Evolutionary conservation across 37 sponge, comb jelly and placozoan genomes (phyloP), one percentile per base, ranked within the genome.

Genomic region (Diacarnus erythraeanus): DNA sequence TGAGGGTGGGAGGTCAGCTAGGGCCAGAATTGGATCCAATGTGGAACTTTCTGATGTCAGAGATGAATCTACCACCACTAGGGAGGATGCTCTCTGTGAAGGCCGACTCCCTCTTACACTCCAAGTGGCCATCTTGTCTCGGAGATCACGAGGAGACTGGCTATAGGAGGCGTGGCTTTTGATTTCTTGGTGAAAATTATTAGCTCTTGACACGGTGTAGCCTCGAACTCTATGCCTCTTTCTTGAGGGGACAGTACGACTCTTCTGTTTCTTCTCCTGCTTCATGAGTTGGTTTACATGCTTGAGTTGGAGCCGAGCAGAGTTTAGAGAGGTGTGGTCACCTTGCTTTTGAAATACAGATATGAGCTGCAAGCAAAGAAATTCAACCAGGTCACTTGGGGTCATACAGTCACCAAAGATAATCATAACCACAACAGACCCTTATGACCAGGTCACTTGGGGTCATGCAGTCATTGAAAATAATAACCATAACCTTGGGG

Each of bases 341-440:
- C 83, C 83, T 29, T 74, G 17, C 30, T 73, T 39, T 34, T 83
- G 75, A 42, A 83, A 83, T 27, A 83, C 22, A 10, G 27, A 47
- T 22, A 74, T 69, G 51, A 83, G 60, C 83, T 83, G 23, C 22
- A 60, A 59, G 18, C 18, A 29, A 54, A 6, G 57, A n/a, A n/a
- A n/a, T n/a, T n/a, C n/a, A n/a, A n/a, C n/a, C n/a, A n/a, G n/a
- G n/a, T n/a, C n/a, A n/a, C n/a, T n/a, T n/a, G n/a, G n/a, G n/a
- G n/a, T n/a, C n/a, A n/a, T n/a, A n/a, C n/a, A n/a, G n/a, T n/a
- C n/a, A n/a, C n/a, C n/a, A n/a, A n/a, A n/a, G n/a, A n/a, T n/a
- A n/a, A n/a, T n/a, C n/a, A n/a, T n/a, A n/a, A n/a, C n/a, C n/a
- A n/a, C n/a, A n/a, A n/a, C n/a, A n/a, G n/a, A n/a, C n/a, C n/a